Evolutionary conservation across 2,888 invertebrate species (phyloP).

Genomic region (Plagodis pulveraria): DNA sequence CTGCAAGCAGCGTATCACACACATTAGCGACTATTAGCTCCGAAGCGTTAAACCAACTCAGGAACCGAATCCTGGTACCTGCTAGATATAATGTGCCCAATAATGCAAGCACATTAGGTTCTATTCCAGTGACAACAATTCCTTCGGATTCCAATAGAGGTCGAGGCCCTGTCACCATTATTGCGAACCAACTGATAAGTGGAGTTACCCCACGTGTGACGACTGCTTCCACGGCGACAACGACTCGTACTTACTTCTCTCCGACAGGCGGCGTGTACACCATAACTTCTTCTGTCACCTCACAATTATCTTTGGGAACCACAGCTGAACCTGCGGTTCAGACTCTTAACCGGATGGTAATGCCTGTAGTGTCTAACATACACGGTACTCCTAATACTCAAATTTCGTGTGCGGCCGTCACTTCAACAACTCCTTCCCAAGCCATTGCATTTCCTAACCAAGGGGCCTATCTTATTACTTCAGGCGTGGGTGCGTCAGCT

Average conservation of each 20-base stretch:
- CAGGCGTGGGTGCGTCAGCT: slow-evolving; percentile 1
- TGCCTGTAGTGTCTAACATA: slow-evolving; percentile 8
- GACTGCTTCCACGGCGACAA: not conserved
- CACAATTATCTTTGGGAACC: not conserved
- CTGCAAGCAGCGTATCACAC: slow-evolving; percentile 3
- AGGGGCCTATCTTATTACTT: slow-evolving; percentile 13
- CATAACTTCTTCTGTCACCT: not conserved
- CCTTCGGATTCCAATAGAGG: not conserved
- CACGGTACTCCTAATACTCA: slow-evolving; percentile 3
- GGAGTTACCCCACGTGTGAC: not conserved
- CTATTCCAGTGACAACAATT: slow-evolving; percentile 1
- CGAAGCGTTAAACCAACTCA: slow-evolving; percentile 15
- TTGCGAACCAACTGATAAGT: slow-evolving; percentile 9
- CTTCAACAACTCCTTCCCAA: not conserved
- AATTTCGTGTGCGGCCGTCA: not conserved
- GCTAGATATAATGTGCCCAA: slow-evolving; percentile 10
- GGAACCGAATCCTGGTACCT: slow-evolving; percentile 8
- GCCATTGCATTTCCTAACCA: not conserved
- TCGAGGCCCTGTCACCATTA: slow-evolving; percentile 12
- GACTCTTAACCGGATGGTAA: slow-evolving; percentile 5
- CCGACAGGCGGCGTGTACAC: slow-evolving; percentile 1
- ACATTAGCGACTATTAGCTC: slow-evolving; percentile 19
- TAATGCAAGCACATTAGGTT: not conserved
- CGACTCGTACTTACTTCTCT: slow-evolving; percentile 2
- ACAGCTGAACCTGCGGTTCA: slow-evolving; percentile 2